phyloP scores from a whole-genome alignment of 2,113 vertebrate genomes.

The Coracopsis vasa region DNA sequence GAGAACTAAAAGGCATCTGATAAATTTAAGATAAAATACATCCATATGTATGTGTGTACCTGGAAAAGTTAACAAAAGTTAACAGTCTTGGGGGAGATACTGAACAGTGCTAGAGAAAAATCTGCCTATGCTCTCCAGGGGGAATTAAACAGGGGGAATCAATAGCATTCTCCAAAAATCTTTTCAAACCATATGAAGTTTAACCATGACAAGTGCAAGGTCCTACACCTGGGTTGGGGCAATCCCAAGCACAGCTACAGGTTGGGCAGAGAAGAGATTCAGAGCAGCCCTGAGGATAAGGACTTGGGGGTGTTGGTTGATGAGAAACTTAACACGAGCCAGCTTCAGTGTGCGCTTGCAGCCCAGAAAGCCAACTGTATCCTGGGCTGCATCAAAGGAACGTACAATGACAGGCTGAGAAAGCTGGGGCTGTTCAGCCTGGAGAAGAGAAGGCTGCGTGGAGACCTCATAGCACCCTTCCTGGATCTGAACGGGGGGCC shows the following conservation, averaged over 20 bases:
- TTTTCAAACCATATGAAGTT: neutral
- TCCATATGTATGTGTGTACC: neutral
- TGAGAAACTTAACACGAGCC: neutral
- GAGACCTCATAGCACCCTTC: neutral
- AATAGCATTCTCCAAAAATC: neutral
- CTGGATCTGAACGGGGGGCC: neutral
- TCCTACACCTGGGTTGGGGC: too few species aligned
- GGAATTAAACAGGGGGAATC: neutral
- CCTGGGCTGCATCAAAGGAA: neutral
- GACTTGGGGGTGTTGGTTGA: neutral
- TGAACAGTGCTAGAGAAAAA: neutral
- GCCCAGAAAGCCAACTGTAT: neutral
- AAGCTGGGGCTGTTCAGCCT: neutral
- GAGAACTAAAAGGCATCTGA: neutral
- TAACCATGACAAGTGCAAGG: neutral
- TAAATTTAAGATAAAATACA: slow-evolving; percentile 37
- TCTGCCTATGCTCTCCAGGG: neutral
- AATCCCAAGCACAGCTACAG: neutral
- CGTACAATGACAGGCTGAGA: neutral
- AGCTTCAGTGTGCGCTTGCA: neutral
- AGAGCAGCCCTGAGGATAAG: neutral
- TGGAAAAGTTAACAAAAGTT: neutral
- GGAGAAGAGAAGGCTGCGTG: neutral
- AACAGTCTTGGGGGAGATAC: neutral
- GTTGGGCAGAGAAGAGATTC: neutral